Evolutionary conservation across 1,140 invertebrate species (phyloP).

Genomic region (Bathynomus jamesi): DNA sequence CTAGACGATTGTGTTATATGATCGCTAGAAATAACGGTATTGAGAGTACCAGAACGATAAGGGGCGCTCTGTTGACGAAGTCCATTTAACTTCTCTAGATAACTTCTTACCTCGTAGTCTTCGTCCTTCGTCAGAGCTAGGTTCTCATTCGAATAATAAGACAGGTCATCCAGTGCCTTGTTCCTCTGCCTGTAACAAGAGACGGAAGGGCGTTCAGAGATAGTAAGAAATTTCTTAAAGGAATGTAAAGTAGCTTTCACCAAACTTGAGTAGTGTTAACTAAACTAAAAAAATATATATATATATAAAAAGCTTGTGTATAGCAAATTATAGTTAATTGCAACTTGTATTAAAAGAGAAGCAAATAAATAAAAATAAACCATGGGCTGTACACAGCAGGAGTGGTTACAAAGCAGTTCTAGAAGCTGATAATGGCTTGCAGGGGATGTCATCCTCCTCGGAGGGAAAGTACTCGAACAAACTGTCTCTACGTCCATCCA

Average conservation of each 20-base stretch:
- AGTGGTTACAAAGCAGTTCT: conserved; percentile 6
- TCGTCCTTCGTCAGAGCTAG: conserved; percentile 11
- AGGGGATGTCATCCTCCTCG: neutral
- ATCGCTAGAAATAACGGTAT: conserved; percentile 8
- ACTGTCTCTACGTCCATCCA: neutral
- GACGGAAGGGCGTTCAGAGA: neutral
- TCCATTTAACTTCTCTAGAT: conserved; percentile 24
- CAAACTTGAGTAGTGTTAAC: neutral
- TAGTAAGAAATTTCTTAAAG: neutral
- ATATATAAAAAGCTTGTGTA: neutral
- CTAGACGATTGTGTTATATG: conserved; percentile 8
- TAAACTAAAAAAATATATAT: neutral
- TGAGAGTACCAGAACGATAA: conserved; percentile 18
- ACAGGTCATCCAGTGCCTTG: conserved; percentile 35
- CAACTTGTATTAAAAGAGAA: conserved; percentile 6
- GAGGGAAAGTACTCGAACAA: neutral
- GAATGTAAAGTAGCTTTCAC: neutral
- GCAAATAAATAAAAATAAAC: conserved; percentile 8
- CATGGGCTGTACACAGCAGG: too few relatives aligned
- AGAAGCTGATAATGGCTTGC: neutral
- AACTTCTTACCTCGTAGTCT: conserved; percentile 31
- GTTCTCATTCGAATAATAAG: conserved; percentile 31
- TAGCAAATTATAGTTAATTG: neutral
- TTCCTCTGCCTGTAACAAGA: conserved; percentile 29
- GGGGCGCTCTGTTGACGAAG: conserved; percentile 18